Percentiles rank a stretch among this genome's conserved stretches.
These are phyloP conservation scores for Poecilia picta DNA, from an alignment of 2,797 vertebrate species.

Conservation along the genomic window DNA sequence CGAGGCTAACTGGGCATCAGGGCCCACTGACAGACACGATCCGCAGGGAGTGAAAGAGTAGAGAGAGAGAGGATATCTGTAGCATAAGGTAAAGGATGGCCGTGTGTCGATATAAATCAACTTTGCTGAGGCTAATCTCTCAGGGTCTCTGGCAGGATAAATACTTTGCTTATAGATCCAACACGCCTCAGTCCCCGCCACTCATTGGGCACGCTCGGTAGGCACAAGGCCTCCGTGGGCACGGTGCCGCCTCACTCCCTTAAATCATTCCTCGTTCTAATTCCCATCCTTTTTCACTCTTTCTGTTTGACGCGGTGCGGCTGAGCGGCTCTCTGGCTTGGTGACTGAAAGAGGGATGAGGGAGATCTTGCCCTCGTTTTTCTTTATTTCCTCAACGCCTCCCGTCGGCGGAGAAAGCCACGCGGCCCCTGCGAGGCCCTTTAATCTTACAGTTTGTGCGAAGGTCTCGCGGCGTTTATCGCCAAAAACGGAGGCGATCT, in stretches of 20 bases:
- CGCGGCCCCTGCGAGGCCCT: conserved; percentile 34
- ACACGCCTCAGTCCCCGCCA: conserved; percentile 77
- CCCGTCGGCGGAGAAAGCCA: conserved; percentile 17
- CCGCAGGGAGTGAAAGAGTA: conserved; percentile 75
- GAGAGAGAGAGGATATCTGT: conserved; percentile 71
- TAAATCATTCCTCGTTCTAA: conserved; percentile 79
- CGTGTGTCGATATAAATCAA: conserved; percentile 91
- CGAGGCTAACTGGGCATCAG: conserved; percentile 91
- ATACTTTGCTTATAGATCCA: conserved; percentile 84
- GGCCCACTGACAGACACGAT: conserved; percentile 89
- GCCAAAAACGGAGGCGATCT: conserved; percentile 38
- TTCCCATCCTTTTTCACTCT: conserved; percentile 74
- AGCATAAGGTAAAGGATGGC: conserved; percentile 84
- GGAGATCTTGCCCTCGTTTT: conserved; percentile 66
- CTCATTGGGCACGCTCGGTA: conserved; percentile 79
- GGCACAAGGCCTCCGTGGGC: conserved; percentile 79
- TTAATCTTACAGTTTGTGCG: conserved; percentile 54
- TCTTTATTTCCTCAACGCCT: conserved; percentile 62
- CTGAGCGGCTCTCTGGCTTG: conserved; percentile 49
- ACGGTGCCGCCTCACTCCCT: conserved; percentile 60
- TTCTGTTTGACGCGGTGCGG: conserved; percentile 63
- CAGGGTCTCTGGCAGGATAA: conserved; percentile 83
- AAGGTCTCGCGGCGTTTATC: conserved; percentile 38
- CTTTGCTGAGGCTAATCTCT: conserved; percentile 88
- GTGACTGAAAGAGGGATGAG: conserved; percentile 68